These are phyloP conservation scores for Cichlasoma orientale DNA, from an alignment of 2,797 vertebrate genomes.

Conservation along the genomic window DNA sequence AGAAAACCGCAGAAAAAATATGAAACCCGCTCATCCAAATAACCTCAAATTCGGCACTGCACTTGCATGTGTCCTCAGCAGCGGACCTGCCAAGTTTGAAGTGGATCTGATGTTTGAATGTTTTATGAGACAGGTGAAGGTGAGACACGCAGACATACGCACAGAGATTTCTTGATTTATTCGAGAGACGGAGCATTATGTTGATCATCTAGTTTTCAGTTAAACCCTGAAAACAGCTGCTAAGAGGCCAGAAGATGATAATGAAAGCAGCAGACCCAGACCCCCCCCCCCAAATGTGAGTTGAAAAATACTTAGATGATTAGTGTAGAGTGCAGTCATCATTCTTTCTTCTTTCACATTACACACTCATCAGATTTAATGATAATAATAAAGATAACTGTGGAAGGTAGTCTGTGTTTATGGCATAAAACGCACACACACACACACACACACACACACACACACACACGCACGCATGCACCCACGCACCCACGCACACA, in stretches of 20 bases:
- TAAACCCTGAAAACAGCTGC: background rate
- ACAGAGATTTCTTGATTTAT: background rate
- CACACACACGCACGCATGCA: background rate
- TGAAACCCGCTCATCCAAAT: background rate
- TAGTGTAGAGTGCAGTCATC: background rate
- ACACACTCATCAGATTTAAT: background rate
- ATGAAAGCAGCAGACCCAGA: background rate
- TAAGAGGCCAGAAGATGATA: background rate
- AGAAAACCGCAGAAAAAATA: background rate
- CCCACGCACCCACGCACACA: slow-evolving; percentile 19
- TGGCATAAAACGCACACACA: background rate
- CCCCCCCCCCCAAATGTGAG: background rate
- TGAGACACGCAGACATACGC: background rate
- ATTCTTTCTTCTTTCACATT: background rate
- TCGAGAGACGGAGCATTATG: background rate
- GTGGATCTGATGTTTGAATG: background rate
- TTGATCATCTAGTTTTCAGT: background rate
- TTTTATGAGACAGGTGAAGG: background rate
- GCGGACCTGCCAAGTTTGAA: background rate
- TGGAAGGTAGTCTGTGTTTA: slow-evolving; percentile 6
- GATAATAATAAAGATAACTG: slow-evolving; percentile 11
- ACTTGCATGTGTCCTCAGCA: background rate
- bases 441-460: background rate
- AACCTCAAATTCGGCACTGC: background rate
- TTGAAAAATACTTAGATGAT: background rate